phyloP scores from a whole-genome alignment of 2,888 invertebrate genomes.

The Drosophila tanythrix region DNA sequence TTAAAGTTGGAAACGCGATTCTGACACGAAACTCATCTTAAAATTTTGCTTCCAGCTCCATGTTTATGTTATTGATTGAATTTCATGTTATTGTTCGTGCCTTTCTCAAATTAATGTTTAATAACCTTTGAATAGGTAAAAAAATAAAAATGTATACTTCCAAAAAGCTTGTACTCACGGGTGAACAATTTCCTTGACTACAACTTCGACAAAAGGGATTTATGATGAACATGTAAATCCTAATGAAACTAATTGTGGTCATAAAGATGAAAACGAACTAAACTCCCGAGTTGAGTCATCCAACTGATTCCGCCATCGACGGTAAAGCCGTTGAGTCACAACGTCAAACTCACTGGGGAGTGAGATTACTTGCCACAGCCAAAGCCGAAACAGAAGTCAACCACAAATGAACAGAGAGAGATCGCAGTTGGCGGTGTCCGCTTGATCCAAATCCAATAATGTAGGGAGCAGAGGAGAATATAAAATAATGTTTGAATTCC shows the following conservation, averaged over 20 bases:
- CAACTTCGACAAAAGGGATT: neutral
- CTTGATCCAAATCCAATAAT: constrained; percentile 8
- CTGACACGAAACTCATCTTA: neutral
- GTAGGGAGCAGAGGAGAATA: neutral
- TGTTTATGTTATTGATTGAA: too few relatives aligned
- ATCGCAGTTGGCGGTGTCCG: neutral
- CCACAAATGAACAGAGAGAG: neutral
- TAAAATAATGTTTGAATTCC: accelerated
- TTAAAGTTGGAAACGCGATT: neutral
- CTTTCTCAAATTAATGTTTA: too few relatives aligned
- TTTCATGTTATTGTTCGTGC: too few relatives aligned
- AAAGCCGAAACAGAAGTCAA: constrained; percentile 8
- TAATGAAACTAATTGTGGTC: neutral
- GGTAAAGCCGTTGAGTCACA: neutral
- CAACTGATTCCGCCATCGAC: neutral
- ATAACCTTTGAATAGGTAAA: too few relatives aligned
- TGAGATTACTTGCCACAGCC: constrained; percentile 1
- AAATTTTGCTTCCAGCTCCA: neutral
- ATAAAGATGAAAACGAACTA: neutral
- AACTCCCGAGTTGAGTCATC: neutral
- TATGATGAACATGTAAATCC: neutral
- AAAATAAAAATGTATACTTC: neutral
- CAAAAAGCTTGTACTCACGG: neutral
- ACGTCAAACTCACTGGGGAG: too few relatives aligned
- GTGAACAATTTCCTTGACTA: neutral